phyloP scores from a whole-genome alignment of 2,888 invertebrate species.

The Chymomyza caudatula region DNA sequence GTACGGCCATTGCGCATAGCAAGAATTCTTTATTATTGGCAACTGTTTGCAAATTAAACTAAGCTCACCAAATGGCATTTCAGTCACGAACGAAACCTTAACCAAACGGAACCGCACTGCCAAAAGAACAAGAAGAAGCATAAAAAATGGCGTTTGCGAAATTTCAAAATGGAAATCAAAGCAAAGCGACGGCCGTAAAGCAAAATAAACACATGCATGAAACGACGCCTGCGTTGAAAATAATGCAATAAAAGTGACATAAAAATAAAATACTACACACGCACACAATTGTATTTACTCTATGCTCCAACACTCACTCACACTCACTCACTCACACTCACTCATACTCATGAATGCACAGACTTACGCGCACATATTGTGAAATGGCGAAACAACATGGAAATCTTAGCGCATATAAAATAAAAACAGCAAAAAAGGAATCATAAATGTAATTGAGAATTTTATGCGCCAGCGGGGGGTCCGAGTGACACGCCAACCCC shows the following conservation, averaged over 20 bases:
- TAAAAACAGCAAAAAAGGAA: conserved; percentile 55
- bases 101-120: conserved; percentile 16
- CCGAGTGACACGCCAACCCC: background rate
- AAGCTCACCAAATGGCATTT: conserved; percentile 63
- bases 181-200: background rate
- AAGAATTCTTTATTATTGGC: conserved; percentile 39
- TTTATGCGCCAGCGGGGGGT: conserved; percentile 47
- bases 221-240: conserved; percentile 44
- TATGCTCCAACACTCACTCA: background rate
- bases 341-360: background rate
- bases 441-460: conserved; percentile 72
- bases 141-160: background rate
- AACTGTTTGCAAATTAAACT: conserved; percentile 67
- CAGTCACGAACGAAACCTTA: conserved; percentile 57
- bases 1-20: conserved; percentile 19
- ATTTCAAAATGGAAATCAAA: background rate
- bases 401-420: conserved; percentile 36
- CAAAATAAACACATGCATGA: conserved; percentile 56
- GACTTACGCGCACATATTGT: conserved; percentile 1
- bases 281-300: conserved; percentile 15
- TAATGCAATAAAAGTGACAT: conserved; percentile 69
- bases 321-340: conserved; percentile 8
- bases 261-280: conserved; percentile 51
- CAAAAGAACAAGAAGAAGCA: conserved; percentile 20
- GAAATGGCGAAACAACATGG: conserved; percentile 26